Conservation (phyloP, 2,113 vertebrate species). For the Phoxinus phoxinus region DNA sequence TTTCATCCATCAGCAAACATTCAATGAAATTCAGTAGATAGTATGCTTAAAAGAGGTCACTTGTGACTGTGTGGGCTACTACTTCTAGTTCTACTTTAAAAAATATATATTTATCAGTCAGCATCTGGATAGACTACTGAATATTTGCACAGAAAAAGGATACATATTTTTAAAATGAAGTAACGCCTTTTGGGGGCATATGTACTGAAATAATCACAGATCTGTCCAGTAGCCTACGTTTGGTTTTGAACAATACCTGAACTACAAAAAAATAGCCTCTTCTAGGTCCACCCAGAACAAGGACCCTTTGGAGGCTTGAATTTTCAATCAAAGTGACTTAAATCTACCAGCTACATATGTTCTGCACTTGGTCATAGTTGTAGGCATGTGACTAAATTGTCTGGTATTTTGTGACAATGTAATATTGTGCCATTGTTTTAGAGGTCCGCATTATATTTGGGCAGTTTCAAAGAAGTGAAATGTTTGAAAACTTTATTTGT, state of each 20-base stretch:
- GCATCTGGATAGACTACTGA: slow-evolving; percentile 35
- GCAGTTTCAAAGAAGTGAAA: slow-evolving; percentile 75
- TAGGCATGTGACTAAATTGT: slow-evolving; percentile 78
- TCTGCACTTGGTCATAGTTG: slow-evolving; percentile 77
- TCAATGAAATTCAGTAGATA: slow-evolving; percentile 17
- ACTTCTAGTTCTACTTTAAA: neutral
- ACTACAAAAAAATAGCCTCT: neutral
- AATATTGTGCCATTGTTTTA: slow-evolving; percentile 79
- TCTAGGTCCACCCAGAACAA: slow-evolving; percentile 26
- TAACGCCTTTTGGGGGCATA: neutral
- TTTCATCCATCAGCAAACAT: slow-evolving; percentile 7
- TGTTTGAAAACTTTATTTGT: slow-evolving; percentile 72
- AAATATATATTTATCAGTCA: slow-evolving; percentile 9
- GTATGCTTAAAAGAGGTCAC: slow-evolving; percentile 28
- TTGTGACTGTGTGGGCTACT: slow-evolving; percentile 20
- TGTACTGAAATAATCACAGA: slow-evolving; percentile 27
- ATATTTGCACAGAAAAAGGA: slow-evolving; percentile 35
- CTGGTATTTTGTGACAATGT: slow-evolving; percentile 78
- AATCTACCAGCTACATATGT: slow-evolving; percentile 72
- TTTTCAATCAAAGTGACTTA: slow-evolving; percentile 41
- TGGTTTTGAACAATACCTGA: slow-evolving; percentile 20
- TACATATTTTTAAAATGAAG: neutral
- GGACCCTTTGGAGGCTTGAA: neutral
- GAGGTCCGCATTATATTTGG: slow-evolving; percentile 76
- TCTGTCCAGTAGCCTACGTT: slow-evolving; percentile 1